A percentile compares a stretch with the other conserved stretches of the same genome.
Conservation (phyloP, 53 echinoderm and acorn worm species). For the Zoroaster sp. region DNA sequence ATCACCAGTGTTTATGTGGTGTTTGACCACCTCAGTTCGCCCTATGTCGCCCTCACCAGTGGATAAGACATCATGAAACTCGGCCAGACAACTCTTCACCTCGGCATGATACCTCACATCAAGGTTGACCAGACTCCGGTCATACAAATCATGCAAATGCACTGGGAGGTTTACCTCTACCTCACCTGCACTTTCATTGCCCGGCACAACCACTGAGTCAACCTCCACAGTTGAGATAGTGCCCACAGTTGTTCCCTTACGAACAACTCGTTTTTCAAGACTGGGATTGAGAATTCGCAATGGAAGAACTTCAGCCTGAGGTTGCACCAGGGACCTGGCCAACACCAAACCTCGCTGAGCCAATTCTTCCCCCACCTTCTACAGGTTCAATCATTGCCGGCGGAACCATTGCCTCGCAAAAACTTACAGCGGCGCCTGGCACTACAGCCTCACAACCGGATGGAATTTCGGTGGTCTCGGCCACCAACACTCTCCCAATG, state of each 20-base stretch:
- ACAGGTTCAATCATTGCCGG: not conserved
- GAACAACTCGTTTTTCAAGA: not conserved
- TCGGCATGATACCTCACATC: not conserved
- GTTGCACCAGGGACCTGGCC: not conserved
- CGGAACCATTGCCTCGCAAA: not conserved
- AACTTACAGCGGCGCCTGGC: not conserved
- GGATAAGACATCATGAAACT: constrained; percentile 54
- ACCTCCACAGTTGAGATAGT: not conserved
- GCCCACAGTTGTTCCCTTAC: not conserved
- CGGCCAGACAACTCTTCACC: constrained; percentile 2
- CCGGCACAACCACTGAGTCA: not conserved
- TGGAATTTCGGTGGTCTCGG: not conserved
- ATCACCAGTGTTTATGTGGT: constrained; percentile 37
- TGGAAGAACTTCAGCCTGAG: not conserved
- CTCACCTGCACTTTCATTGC: not conserved
- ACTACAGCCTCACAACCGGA: constrained; percentile 37
- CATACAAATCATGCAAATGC: too few relatives aligned
- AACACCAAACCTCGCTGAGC: not conserved
- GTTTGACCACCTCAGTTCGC: constrained; percentile 23
- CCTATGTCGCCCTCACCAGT: constrained; percentile 43
- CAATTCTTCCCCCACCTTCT: not conserved
- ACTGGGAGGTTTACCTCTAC: too few relatives aligned
- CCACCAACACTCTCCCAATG: too few relatives aligned
- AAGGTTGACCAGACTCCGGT: not conserved
- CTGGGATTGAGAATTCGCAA: not conserved